These are phyloP conservation scores for Anguilla marmorata DNA, from an alignment of 2,797 vertebrate genomes.

Conservation along the genomic window DNA sequence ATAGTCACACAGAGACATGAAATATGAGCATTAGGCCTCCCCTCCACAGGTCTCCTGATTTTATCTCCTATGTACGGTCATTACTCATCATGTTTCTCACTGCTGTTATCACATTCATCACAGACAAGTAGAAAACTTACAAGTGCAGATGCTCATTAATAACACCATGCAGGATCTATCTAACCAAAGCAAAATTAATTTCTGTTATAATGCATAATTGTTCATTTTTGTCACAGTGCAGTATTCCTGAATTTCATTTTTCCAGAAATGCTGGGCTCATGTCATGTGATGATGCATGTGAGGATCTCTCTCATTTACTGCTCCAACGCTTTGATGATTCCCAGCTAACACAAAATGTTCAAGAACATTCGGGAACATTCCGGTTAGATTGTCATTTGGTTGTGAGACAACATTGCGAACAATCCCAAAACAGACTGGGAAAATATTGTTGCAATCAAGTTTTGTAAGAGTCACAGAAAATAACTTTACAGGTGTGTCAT, in stretches of 20 bases:
- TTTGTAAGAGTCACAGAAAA: neutral
- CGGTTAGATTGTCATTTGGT: neutral
- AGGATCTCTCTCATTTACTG: conserved; percentile 59
- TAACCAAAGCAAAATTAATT: conserved; percentile 84
- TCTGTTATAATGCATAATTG: conserved; percentile 82
- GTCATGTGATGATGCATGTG: conserved; percentile 77
- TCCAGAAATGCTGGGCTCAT: conserved; percentile 69
- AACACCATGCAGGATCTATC: conserved; percentile 86
- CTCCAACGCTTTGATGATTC: conserved; percentile 34
- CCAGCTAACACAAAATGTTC: conserved; percentile 9
- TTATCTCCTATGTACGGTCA: conserved; percentile 80
- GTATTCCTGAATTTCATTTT: conserved; percentile 77
- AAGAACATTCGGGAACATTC: neutral
- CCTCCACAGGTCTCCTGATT: conserved; percentile 68
- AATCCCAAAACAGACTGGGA: neutral
- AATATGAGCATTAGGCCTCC: conserved; percentile 55
- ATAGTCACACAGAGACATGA: conserved; percentile 50
- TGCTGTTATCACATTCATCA: conserved; percentile 88
- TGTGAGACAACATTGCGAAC: neutral
- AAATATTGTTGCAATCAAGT: neutral
- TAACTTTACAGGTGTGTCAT: neutral
- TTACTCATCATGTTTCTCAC: conserved; percentile 89
- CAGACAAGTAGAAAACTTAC: conserved; percentile 82
- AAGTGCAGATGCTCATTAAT: conserved; percentile 91
- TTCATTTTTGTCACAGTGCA: conserved; percentile 86